Percentiles rank a stretch among this genome's conserved stretches.
Evolutionary conservation across 2,113 vertebrate genomes (phyloP).

Genomic region (Pseudois nayaur): DNA sequence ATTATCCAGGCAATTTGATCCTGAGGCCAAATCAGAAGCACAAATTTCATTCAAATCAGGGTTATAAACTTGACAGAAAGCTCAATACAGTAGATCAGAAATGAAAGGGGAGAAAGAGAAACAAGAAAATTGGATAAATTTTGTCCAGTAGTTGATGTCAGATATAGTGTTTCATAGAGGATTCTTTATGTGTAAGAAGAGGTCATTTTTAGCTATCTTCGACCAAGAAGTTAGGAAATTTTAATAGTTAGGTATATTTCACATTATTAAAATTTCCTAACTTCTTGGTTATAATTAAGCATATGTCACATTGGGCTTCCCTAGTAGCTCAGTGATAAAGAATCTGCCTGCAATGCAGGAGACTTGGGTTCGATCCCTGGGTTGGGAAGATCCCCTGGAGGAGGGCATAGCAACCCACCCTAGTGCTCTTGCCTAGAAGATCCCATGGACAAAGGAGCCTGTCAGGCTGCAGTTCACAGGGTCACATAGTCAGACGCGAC

Average conservation of each 20-base stretch:
- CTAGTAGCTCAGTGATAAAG: neutral
- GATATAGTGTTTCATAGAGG: neutral
- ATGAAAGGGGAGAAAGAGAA: neutral
- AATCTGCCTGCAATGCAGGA: neutral
- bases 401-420: neutral
- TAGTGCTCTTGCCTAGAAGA: neutral
- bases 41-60: neutral
- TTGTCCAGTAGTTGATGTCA: neutral
- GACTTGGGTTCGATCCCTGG: neutral
- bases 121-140: neutral
- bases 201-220: neutral
- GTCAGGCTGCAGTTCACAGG: neutral
- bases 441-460: neutral
- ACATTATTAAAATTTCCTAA: neutral
- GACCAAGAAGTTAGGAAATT: neutral
- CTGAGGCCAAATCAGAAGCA: neutral
- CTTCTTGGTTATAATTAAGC: neutral
- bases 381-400: neutral
- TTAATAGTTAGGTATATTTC: neutral
- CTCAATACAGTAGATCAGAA: neutral
- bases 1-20: neutral
- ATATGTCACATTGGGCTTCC: neutral
- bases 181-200: neutral
- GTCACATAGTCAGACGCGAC: neutral
- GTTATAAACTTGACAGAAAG: constrained; percentile 13